Evolutionary conservation across 2,113 vertebrate genomes (phyloP).

Genomic region (Thalassarche chlororhynchos): DNA sequence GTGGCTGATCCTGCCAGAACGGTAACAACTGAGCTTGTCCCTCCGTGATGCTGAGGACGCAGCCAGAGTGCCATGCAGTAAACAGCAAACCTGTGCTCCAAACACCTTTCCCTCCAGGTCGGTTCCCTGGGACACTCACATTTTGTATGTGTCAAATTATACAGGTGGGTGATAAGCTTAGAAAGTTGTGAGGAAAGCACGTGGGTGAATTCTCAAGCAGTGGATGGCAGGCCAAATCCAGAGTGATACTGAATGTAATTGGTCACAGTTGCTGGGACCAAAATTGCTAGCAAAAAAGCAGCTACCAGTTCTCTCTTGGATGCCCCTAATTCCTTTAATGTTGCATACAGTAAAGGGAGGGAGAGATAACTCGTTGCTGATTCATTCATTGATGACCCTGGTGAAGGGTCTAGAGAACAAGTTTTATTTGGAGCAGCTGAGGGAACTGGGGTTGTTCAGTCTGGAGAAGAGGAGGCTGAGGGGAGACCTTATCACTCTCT

Average conservation of each 20-base stretch:
- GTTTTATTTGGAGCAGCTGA: fast-evolving
- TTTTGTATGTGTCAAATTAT: not conserved
- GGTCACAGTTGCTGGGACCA: not conserved
- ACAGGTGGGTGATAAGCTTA: not conserved
- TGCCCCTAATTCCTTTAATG: not conserved
- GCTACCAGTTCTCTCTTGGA: not conserved
- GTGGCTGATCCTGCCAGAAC: not conserved
- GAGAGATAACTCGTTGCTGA: not conserved
- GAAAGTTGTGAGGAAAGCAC: not conserved
- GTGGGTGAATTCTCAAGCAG: not conserved
- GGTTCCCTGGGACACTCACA: not conserved
- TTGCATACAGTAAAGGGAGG: not conserved
- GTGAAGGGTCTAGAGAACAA: not conserved
- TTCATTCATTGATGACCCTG: not conserved
- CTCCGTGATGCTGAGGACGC: not conserved
- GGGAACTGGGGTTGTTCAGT: not conserved
- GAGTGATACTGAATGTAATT: not conserved
- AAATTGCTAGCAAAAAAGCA: not conserved
- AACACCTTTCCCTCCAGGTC: not conserved
- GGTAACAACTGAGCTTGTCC: not conserved
- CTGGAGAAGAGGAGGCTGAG: not conserved
- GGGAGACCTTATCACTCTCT: fast-evolving
- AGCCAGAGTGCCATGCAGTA: not conserved
- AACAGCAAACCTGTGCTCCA: not conserved
- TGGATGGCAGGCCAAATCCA: not conserved